phyloP scores from a whole-genome alignment of 2,797 vertebrate genomes.

The Rhinella marina region DNA sequence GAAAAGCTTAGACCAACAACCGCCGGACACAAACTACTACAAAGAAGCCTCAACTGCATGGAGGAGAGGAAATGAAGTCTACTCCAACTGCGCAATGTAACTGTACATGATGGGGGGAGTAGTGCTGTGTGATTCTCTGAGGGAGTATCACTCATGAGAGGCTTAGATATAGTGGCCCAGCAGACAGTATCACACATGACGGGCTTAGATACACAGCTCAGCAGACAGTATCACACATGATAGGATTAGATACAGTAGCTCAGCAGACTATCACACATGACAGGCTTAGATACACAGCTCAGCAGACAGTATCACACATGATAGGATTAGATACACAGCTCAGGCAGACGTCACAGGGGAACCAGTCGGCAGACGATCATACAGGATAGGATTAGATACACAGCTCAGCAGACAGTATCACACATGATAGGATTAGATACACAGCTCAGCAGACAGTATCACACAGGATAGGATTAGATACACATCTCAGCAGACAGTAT shows the following conservation, averaged over 20 bases:
- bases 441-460: not conserved
- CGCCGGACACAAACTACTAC: not conserved
- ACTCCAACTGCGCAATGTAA: not conserved
- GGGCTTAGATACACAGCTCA: not conserved
- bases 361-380: not conserved
- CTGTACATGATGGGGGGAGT: not conserved
- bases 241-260: not conserved
- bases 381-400: not conserved
- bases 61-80: not conserved
- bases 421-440: not conserved
- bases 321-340: not conserved
- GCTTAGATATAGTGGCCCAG: not conserved
- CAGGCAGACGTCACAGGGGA: too few relatives aligned
- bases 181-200: not conserved
- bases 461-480: not conserved
- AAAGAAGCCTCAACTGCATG: not conserved
- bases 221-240: not conserved
- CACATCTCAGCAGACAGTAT: not conserved
- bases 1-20: not conserved
- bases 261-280: not conserved
- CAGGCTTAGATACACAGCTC: constrained; percentile 4
- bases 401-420: constrained; percentile 14
- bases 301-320: not conserved
- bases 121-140: not conserved
- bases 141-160: not conserved